These are phyloP conservation scores for Origma solitaria DNA, from an alignment of 2,113 vertebrate species.

Conservation along the genomic window DNA sequence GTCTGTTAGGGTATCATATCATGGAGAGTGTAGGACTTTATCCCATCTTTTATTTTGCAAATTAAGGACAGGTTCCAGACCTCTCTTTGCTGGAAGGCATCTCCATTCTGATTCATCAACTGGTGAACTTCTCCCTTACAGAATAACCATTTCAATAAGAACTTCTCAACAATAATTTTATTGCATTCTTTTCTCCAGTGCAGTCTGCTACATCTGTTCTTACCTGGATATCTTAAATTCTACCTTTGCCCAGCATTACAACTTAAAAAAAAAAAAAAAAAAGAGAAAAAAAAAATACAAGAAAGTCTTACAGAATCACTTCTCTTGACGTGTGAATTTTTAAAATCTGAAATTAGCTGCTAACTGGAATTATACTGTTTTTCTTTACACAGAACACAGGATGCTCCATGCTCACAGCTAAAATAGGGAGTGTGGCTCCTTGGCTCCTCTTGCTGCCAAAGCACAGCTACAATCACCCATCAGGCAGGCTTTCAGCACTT, in stretches of 20 bases:
- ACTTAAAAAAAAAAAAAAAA: background rate
- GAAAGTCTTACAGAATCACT: background rate
- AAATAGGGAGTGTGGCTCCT: background rate
- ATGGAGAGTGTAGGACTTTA: background rate
- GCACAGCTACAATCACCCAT: accelerated
- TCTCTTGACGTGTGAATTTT: background rate
- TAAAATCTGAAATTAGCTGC: background rate
- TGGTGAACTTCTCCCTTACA: background rate
- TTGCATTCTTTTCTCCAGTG: background rate
- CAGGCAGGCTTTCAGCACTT: background rate
- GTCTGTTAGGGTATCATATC: background rate
- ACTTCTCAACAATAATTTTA: background rate
- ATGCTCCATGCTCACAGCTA: background rate
- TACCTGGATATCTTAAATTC: background rate
- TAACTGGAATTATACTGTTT: background rate
- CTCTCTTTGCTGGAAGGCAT: background rate
- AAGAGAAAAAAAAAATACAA: background rate
- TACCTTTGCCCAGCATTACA: background rate
- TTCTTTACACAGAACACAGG: background rate
- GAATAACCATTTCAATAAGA: background rate
- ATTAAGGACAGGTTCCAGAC: background rate
- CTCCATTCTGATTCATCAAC: background rate
- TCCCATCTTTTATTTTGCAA: background rate
- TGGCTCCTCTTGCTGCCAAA: background rate
- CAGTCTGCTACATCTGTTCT: background rate